Evolutionary conservation across 2,113 vertebrate genomes (phyloP).

Genomic region (Scalopus aquaticus): DNA sequence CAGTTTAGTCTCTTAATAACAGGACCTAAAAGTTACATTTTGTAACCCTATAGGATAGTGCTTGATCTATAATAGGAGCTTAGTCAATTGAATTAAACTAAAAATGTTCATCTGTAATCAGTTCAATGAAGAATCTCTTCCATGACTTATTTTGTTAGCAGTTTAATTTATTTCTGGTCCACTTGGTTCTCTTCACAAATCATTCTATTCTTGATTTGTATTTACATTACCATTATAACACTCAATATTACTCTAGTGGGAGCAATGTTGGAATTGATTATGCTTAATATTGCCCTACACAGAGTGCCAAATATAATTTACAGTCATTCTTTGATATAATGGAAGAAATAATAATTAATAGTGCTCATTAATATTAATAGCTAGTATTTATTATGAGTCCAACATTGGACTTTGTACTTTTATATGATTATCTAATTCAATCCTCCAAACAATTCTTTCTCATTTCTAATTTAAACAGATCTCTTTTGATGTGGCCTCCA

Average conservation of each 20-base stretch:
- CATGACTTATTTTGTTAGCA: not conserved
- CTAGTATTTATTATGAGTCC: constrained; percentile 17
- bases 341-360: constrained; percentile 19
- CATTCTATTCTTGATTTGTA: constrained; percentile 21
- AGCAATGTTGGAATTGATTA: not conserved
- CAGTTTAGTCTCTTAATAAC: not conserved
- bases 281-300: not conserved
- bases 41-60: not conserved
- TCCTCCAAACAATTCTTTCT: not conserved
- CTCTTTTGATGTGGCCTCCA: constrained; percentile 18
- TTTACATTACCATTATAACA: not conserved
- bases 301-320: constrained; percentile 2
- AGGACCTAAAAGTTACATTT: not conserved
- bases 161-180: not conserved
- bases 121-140: not conserved
- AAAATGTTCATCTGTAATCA: constrained; percentile 1
- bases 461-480: constrained; percentile 49
- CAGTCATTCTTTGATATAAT: constrained; percentile 41
- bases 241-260: not conserved
- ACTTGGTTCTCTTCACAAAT: not conserved
- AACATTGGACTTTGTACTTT: not conserved
- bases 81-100: constrained; percentile 7
- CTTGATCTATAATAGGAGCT: not conserved
- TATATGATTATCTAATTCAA: constrained; percentile 41
- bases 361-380: not conserved